Evolutionary conservation across 2,888 invertebrate species (phyloP).

Genomic region (Cryptocephalus primarius): DNA sequence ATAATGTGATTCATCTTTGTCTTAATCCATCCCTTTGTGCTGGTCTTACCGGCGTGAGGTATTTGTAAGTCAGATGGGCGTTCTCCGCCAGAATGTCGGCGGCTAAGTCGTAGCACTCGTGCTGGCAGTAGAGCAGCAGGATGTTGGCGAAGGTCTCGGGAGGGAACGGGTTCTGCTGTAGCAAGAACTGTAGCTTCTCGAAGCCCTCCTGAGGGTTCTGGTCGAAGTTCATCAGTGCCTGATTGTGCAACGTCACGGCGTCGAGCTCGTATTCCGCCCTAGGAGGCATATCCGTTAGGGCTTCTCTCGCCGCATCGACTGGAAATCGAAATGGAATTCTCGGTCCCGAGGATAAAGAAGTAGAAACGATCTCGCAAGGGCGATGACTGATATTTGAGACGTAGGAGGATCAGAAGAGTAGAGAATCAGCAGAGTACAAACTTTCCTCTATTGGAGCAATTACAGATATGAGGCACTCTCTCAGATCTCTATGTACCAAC

Average conservation of each 20-base stretch:
- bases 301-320: slow-evolving; percentile 78
- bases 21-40: no score
- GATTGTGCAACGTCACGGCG: slow-evolving; percentile 94
- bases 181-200: slow-evolving; percentile 84
- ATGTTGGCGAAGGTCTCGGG: slow-evolving; percentile 96
- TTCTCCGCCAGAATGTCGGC: slow-evolving; percentile 98
- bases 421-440: no score
- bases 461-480: no score
- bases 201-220: slow-evolving; percentile 85
- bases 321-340: no score
- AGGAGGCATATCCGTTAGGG: slow-evolving; percentile 82
- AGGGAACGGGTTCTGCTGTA: slow-evolving; percentile 94
- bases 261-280: slow-evolving; percentile 95
- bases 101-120: slow-evolving; percentile 94
- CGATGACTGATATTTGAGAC: no score
- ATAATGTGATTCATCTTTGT: no score
- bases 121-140: slow-evolving; percentile 87
- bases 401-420: no score
- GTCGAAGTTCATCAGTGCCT: slow-evolving; percentile 80
- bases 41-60: slow-evolving; percentile 73
- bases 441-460: no score
- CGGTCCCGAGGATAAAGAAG: no score
- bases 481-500: no score
- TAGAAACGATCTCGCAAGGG: no score
- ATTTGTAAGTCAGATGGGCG: slow-evolving; percentile 91